A percentile compares a stretch with the other conserved stretches of the same genome.
Conservation (phyloP, 2,113 vertebrate species). For the Hypanus sabinus region DNA sequence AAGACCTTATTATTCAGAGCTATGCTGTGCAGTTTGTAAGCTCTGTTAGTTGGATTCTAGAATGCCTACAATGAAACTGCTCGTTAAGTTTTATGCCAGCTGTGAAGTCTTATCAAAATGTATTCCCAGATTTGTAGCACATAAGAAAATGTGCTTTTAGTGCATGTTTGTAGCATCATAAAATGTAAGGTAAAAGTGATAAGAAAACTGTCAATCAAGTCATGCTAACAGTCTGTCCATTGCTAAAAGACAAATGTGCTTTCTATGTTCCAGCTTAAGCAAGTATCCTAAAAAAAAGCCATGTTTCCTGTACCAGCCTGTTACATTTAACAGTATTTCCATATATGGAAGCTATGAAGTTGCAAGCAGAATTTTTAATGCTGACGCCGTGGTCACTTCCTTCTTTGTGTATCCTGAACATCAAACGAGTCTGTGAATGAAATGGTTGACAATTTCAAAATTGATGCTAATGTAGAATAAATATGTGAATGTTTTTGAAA, state of each 20-base stretch:
- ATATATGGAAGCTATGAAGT: conserved; percentile 14
- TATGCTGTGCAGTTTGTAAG: conserved; percentile 1
- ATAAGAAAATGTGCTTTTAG: not conserved
- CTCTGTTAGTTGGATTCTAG: conserved; percentile 1
- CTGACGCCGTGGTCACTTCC: conserved; percentile 4
- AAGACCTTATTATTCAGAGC: conserved; percentile 21
- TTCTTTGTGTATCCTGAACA: not conserved
- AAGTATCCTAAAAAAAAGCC: not conserved
- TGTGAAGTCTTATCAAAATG: conserved; percentile 13
- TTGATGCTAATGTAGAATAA: not conserved
- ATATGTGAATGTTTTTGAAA: conserved; percentile 2
- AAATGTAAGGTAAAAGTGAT: conserved; percentile 29
- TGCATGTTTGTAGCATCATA: not conserved
- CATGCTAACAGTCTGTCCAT: not conserved
- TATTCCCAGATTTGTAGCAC: conserved; percentile 17
- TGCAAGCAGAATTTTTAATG: not conserved
- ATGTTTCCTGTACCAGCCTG: not conserved
- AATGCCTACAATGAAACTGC: not conserved
- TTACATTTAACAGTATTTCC: conserved; percentile 2
- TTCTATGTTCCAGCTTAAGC: not conserved
- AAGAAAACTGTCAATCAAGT: not conserved
- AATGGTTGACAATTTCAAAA: not conserved
- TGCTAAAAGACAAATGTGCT: not conserved
- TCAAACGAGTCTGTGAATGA: not conserved
- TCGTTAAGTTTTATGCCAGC: conserved; percentile 28